These are phyloP conservation scores for Dryadula phaetusa DNA, from an alignment of 2,888 invertebrate genomes.

Conservation along the genomic window DNA sequence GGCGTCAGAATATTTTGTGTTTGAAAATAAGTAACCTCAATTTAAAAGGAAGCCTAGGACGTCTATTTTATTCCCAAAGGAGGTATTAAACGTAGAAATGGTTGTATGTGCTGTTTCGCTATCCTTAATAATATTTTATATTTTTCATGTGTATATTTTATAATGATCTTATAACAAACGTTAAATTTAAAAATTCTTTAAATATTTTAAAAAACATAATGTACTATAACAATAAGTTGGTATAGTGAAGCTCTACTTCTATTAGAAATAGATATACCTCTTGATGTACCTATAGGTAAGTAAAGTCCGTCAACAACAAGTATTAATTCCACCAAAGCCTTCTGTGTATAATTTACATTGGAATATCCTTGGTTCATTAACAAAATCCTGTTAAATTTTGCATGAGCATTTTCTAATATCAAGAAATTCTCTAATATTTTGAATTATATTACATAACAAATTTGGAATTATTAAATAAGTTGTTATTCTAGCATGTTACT, in stretches of 20 bases:
- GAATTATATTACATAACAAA: too few species aligned
- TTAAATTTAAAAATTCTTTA: too few species aligned
- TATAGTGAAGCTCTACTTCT: background rate
- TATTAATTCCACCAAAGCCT: conserved; percentile 11
- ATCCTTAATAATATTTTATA: conserved; percentile 28
- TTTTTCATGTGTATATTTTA: conserved; percentile 25
- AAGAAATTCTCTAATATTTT: too few species aligned
- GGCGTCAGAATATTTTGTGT: too few species aligned
- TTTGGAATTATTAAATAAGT: too few species aligned
- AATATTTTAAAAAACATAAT: too few species aligned
- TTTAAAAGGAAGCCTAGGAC: background rate
- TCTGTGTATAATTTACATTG: conserved; percentile 18
- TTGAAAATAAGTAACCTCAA: background rate
- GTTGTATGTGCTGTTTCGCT: conserved; percentile 27
- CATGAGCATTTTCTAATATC: background rate
- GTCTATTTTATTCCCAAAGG: conserved; percentile 4
- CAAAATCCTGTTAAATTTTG: conserved; percentile 16
- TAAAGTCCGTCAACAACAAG: background rate
- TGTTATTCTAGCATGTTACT: too few species aligned
- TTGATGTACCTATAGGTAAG: background rate
- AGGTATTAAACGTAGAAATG: conserved; percentile 20
- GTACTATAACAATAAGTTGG: too few species aligned
- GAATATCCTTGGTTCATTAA: conserved; percentile 15
- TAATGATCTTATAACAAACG: background rate
- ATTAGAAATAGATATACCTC: background rate